These are phyloP conservation scores for Chaetura pelagica DNA, from an alignment of 2,113 vertebrate species.

Conservation along the genomic window DNA sequence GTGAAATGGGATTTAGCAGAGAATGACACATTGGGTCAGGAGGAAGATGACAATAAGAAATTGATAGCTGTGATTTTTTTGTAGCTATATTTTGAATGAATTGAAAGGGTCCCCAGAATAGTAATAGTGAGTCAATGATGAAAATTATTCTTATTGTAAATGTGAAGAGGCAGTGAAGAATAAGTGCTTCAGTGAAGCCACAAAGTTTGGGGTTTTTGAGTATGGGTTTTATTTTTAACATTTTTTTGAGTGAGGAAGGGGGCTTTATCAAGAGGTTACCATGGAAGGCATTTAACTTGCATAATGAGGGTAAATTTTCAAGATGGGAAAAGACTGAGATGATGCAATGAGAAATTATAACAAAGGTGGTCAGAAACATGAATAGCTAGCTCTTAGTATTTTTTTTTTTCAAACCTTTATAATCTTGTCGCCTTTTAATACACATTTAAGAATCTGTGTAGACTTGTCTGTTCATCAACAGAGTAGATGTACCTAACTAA, in stretches of 20 bases:
- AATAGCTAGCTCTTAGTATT: not conserved
- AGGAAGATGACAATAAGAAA: not conserved
- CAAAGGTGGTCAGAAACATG: not conserved
- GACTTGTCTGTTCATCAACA: not conserved
- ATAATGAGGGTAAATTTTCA: not conserved
- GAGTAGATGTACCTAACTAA: not conserved
- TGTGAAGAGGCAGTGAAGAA: slow-evolving; percentile 27
- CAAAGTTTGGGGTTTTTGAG: not conserved
- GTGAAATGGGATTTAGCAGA: not conserved
- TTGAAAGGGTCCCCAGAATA: slow-evolving; percentile 41
- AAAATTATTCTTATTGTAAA: slow-evolving; percentile 44
- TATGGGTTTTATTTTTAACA: slow-evolving; percentile 1
- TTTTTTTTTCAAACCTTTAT: not conserved
- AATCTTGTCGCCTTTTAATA: not conserved
- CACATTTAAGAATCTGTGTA: not conserved
- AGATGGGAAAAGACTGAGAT: not conserved
- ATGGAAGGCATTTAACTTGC: not conserved
- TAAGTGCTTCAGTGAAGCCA: not conserved
- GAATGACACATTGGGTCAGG: not conserved
- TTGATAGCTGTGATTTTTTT: slow-evolving; percentile 22
- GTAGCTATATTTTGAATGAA: slow-evolving; percentile 1
- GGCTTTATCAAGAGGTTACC: not conserved
- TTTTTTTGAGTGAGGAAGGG: not conserved
- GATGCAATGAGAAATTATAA: not conserved
- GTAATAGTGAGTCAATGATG: slow-evolving; percentile 45